A percentile compares a stretch with the other conserved stretches of the same genome.
Conservation (phyloP, 2,113 vertebrate genomes). For the Cynocephalus volans region DNA sequence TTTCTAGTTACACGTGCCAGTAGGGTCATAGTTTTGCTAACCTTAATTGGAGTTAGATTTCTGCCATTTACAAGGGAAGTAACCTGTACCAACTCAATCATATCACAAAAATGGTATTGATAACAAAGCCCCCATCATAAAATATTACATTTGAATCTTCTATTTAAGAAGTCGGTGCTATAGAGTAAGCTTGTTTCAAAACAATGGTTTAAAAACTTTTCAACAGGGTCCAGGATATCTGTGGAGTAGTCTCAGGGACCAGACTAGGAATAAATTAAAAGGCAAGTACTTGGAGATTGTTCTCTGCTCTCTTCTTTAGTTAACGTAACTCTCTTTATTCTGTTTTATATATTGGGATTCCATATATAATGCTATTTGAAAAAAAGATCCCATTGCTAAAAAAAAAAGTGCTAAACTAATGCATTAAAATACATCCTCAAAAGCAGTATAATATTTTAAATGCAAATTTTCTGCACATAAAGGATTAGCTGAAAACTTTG, state of each 20-base stretch:
- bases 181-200: slow-evolving; percentile 27
- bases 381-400: background rate
- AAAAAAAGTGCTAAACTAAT: background rate
- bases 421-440: background rate
- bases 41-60: background rate
- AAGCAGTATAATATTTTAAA: slow-evolving; percentile 46
- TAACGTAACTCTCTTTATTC: slow-evolving; percentile 4
- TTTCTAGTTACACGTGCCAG: background rate
- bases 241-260: background rate
- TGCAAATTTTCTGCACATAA: background rate
- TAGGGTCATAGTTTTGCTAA: background rate
- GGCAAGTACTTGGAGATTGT: background rate
- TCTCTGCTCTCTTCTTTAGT: background rate
- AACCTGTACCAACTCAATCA: background rate
- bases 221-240: background rate
- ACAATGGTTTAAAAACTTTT: background rate
- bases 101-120: background rate
- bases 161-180: slow-evolving; percentile 19
- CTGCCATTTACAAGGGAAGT: background rate
- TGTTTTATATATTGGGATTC: slow-evolving; percentile 23
- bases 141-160: background rate
- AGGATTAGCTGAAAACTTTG: background rate
- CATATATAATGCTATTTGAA: background rate
- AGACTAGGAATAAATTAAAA: slow-evolving; percentile 35
- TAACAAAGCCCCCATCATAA: background rate